Base-by-base conservation (phyloP, 2,888 invertebrate genomes). In the Drosophila borealis region DNA sequence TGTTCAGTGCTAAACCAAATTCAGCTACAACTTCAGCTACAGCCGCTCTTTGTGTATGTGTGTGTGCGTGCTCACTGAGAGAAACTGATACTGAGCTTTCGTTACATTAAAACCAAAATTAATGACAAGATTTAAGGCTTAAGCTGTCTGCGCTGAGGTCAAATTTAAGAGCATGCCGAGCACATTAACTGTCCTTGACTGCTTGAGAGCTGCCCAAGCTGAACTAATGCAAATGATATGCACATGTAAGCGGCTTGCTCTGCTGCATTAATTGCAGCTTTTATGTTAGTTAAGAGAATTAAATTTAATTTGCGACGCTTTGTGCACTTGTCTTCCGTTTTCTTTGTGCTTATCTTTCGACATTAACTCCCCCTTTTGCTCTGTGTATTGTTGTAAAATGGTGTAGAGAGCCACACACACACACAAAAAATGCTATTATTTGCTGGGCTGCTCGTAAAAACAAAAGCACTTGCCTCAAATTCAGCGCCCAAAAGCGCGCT, bases 361-460 rank as follows among this genome's bases (percentile, higher is more conserved):
- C 25, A 21, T 17, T 42, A 25, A 25, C 0, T 6, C 10, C 21
- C 14, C 46, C 48, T 74, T 79, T 70, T 48, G 51, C 59, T 11
- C 45, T 39, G 62, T 76, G 76, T 60, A 70, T 45, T 61, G 36
- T 64, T 73, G 74, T 54, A 60, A 48, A 76, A 25, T 70, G 57
- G 36, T 68, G 61, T 62, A 72, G 60, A 61, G 53, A 62, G 62
- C 8, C 29, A 29, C 29, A 29, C 29, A 29, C 25, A 25, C 53
- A 17, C 34, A 48, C 34, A 70, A 48, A 61, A 72, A 75, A 81
- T 69, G 81, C 76, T 67, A 76, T 82, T 88, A 76, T 79, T 76
- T 73, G 62, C 73, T 70, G 76, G 88, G 64, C 63, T 64, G 75
- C 53, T 74, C 74, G 77, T 77, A 74, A 76, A 72, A 78, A 77